A percentile compares a stretch with the other conserved stretches of the same genome.
phyloP scores from a whole-genome alignment of 1,140 invertebrate species.

The Cyclina sinensis region DNA sequence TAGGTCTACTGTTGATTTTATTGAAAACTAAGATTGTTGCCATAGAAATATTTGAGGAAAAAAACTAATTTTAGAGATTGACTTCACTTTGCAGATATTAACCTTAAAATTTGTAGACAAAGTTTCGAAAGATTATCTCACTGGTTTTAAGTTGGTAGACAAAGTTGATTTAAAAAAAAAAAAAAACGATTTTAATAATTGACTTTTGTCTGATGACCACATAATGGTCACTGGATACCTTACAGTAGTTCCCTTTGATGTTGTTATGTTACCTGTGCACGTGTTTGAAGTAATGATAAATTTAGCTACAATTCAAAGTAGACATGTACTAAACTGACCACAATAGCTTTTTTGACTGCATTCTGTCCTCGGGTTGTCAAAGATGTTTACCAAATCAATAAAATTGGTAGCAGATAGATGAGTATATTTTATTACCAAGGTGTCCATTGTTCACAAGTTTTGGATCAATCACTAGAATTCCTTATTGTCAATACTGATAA shows the following conservation, averaged over 20 bases:
- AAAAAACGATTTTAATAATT: not conserved
- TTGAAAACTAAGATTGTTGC: too few species aligned
- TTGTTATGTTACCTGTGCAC: not conserved
- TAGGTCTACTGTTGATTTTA: too few species aligned
- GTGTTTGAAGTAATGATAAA: slow-evolving; percentile 27
- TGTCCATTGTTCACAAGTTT: slow-evolving; percentile 48
- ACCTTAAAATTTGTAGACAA: too few species aligned
- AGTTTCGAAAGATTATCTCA: too few species aligned
- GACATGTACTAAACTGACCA: slow-evolving; percentile 36
- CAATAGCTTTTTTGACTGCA: slow-evolving; percentile 27
- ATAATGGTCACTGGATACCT: not conserved
- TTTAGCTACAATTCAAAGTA: slow-evolving; percentile 34
- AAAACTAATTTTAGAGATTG: too few species aligned
- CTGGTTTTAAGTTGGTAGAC: too few species aligned
- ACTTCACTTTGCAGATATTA: too few species aligned
- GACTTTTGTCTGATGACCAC: not conserved
- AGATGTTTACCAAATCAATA: slow-evolving; percentile 49
- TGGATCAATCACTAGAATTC: slow-evolving; percentile 40
- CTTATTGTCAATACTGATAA: slow-evolving; percentile 41
- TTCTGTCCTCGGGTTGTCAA: not conserved
- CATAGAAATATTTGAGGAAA: too few species aligned
- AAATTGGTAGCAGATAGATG: not conserved
- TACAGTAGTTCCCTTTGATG: not conserved
- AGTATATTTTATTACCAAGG: slow-evolving; percentile 42
- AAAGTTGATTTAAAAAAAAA: too few species aligned